Percentiles rank a stretch among this genome's conserved stretches.
These are phyloP conservation scores for Amphimallon solstitiale DNA, from an alignment of 2,888 invertebrate species.

Conservation along the genomic window DNA sequence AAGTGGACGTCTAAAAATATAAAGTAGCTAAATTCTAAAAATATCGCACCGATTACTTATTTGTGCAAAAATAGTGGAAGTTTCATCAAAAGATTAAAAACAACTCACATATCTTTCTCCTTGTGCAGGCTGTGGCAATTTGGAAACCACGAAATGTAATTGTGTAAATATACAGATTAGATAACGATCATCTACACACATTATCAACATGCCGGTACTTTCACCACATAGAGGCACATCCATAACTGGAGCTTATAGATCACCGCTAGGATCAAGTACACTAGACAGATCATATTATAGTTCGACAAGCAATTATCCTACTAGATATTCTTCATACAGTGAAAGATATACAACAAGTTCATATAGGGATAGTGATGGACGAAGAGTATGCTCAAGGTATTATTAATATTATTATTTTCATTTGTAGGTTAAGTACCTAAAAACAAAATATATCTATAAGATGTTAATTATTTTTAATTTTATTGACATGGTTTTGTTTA, in stretches of 20 bases:
- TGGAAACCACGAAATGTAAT: neutral
- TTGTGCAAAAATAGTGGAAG: neutral
- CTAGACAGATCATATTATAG: slow-evolving; percentile 69
- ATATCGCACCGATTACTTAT: slow-evolving; percentile 5
- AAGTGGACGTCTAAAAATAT: neutral
- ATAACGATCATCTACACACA: neutral
- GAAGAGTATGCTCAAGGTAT: slow-evolving; percentile 63
- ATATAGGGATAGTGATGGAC: slow-evolving; percentile 67
- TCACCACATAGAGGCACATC: slow-evolving; percentile 67
- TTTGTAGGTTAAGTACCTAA: too few relatives aligned
- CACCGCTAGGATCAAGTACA: slow-evolving; percentile 63
- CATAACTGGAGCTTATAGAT: slow-evolving; percentile 64
- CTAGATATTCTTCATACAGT: slow-evolving; percentile 63
- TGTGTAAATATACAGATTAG: slow-evolving; percentile 1
- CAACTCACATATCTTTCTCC: neutral
- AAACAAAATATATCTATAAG: too few relatives aligned
- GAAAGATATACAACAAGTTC: slow-evolving; percentile 68
- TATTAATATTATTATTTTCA: neutral
- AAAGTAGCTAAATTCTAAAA: slow-evolving; percentile 17
- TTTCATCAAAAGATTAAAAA: neutral
- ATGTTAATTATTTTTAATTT: too few relatives aligned
- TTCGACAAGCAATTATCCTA: slow-evolving; percentile 63
- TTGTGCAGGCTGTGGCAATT: slow-evolving; percentile 5
- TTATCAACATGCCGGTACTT: slow-evolving; percentile 66
- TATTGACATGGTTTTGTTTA: too few relatives aligned